These are phyloP conservation scores for Nanorana parkeri DNA, from an alignment of 2,113 vertebrate genomes.

Conservation along the genomic window DNA sequence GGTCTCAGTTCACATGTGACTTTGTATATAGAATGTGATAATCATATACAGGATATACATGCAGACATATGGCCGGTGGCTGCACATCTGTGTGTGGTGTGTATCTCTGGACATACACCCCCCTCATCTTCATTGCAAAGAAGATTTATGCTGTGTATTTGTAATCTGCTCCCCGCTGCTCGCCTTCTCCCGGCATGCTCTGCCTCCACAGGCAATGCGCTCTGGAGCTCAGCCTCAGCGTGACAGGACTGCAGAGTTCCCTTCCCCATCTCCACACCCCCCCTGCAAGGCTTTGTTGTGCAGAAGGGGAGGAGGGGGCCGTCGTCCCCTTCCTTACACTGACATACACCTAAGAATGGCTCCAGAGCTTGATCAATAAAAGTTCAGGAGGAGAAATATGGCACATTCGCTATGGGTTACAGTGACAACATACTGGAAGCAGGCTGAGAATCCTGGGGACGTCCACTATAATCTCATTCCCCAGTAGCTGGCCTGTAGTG, in stretches of 20 bases:
- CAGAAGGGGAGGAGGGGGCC: conserved; percentile 15
- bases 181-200: conserved; percentile 54
- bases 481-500: neutral
- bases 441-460: conserved; percentile 9
- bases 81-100: neutral
- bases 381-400: neutral
- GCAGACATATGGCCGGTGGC: neutral
- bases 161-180: conserved; percentile 55
- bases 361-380: neutral
- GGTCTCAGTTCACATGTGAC: too few species aligned
- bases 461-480: neutral
- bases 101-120: conserved; percentile 5
- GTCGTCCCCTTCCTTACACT: neutral
- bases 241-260: conserved; percentile 54
- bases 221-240: conserved; percentile 53
- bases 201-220: conserved; percentile 50
- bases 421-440: neutral
- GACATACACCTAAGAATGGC: conserved; percentile 9
- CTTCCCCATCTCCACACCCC: conserved; percentile 34
- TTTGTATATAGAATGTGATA: too few species aligned
- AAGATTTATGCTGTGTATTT: conserved; percentile 54
- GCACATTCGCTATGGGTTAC: neutral
- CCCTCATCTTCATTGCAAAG: conserved; percentile 33
- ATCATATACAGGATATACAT: neutral
- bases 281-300: conserved; percentile 5